Percentiles rank a stretch among this genome's conserved stretches.
Evolutionary conservation across 1,140 invertebrate genomes (phyloP).

Genomic region (Wiebesia pumilae): DNA sequence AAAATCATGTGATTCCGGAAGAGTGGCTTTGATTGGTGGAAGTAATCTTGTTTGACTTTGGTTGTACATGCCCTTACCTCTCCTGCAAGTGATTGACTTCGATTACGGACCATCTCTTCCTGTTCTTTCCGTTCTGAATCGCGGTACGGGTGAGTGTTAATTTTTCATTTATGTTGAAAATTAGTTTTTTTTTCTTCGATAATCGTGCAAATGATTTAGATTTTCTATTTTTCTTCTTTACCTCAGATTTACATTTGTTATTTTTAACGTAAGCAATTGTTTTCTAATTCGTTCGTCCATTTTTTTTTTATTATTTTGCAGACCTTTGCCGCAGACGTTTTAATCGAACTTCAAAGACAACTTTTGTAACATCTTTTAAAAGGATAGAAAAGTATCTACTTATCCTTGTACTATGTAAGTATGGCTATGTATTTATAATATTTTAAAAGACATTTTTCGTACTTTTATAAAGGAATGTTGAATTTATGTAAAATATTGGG

Average conservation of each 20-base stretch:
- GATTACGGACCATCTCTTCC: slow-evolving; percentile 17
- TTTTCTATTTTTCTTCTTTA: not conserved
- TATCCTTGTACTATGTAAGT: slow-evolving; percentile 65
- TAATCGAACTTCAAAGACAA: slow-evolving; percentile 16
- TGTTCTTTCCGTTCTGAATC: slow-evolving; percentile 68
- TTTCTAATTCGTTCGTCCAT: slow-evolving; percentile 11
- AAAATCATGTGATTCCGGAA: not conserved
- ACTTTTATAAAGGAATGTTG: not conserved
- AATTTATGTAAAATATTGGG: not conserved
- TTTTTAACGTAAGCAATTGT: not conserved
- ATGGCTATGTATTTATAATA: slow-evolving; percentile 6
- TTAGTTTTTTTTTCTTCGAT: not conserved
- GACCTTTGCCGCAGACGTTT: slow-evolving; percentile 58
- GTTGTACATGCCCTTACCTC: not conserved
- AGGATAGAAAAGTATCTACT: slow-evolving; percentile 59
- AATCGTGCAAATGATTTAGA: not conserved
- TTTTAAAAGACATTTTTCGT: not conserved
- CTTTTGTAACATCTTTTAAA: slow-evolving; percentile 50
- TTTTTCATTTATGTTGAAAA: not conserved
- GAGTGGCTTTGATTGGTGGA: slow-evolving; percentile 19
- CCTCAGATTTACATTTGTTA: not conserved
- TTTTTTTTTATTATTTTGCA: slow-evolving; percentile 56
- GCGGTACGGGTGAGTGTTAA: slow-evolving; percentile 65
- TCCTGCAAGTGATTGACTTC: not conserved
- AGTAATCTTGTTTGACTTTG: not conserved